phyloP scores from a whole-genome alignment of 2,888 invertebrate genomes.

The Andrena dorsata region DNA sequence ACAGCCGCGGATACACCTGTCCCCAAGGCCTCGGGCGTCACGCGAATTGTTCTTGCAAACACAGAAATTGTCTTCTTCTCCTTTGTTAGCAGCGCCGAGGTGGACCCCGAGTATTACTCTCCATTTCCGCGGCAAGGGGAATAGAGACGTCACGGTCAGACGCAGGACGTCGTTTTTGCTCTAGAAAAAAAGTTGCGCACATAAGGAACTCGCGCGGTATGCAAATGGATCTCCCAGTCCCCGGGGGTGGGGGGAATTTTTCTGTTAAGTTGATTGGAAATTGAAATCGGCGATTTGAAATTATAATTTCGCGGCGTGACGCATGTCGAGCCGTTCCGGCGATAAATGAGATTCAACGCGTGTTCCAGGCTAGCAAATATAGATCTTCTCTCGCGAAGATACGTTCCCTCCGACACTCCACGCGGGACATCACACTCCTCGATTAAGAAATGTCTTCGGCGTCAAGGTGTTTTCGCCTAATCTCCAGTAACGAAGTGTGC shows the following conservation, averaged over 20 bases:
- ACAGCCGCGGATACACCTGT: not conserved
- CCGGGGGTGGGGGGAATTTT: not conserved
- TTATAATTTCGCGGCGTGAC: constrained; percentile 11
- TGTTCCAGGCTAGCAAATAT: too few relatives aligned
- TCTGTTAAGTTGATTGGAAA: constrained; percentile 7
- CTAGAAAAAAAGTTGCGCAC: not conserved
- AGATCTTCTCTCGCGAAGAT: too few relatives aligned
- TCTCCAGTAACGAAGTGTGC: not conserved
- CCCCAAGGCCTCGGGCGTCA: not conserved
- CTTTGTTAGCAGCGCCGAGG: not conserved
- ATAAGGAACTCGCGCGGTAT: not conserved
- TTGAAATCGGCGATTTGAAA: constrained; percentile 24
- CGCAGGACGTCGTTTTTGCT: not conserved
- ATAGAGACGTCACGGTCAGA: not conserved
- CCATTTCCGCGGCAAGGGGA: not conserved
- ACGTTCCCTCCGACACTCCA: too few relatives aligned
- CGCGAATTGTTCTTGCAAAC: constrained; percentile 11
- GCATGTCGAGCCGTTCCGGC: not conserved
- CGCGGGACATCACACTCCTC: too few relatives aligned
- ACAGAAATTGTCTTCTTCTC: not conserved
- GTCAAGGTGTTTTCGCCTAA: too few relatives aligned
- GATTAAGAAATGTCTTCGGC: too few relatives aligned
- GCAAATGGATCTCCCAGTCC: not conserved
- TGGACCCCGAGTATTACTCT: not conserved
- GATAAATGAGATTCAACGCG: not conserved